phyloP scores from a whole-genome alignment of 1,140 invertebrate species.

The Plectrocnemia conspersa region DNA sequence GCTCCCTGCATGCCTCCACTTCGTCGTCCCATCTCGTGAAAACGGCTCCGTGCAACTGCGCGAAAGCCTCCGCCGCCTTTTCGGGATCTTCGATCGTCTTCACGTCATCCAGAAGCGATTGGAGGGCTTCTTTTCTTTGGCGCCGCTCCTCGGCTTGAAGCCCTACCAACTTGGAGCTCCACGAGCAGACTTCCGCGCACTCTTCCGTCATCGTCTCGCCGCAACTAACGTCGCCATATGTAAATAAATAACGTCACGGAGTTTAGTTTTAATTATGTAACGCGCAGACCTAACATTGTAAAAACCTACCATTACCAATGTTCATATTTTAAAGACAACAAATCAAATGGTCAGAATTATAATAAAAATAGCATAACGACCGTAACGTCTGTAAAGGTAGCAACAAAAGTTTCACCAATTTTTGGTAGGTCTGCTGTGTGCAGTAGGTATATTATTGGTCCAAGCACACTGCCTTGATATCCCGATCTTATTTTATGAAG shows the following conservation, averaged over 20 bases:
- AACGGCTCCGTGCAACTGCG: background rate
- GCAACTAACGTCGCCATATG: slow-evolving; percentile 27
- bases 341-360: too few species aligned
- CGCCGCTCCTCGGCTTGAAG: background rate
- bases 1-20: background rate
- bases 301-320: too few species aligned
- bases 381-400: too few species aligned
- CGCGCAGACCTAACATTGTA: too few species aligned
- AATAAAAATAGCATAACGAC: too few species aligned
- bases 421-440: too few species aligned
- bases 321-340: too few species aligned
- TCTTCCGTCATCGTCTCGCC: slow-evolving; percentile 19
- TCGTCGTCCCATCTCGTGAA: slow-evolving; percentile 3
- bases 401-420: too few species aligned
- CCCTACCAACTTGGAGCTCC: background rate
- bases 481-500: too few species aligned
- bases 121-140: background rate
- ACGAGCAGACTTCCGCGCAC: background rate
- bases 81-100: background rate
- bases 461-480: too few species aligned
- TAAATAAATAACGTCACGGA: slow-evolving; percentile 32
- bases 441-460: too few species aligned
- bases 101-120: background rate
- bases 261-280: slow-evolving; percentile 1
- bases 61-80: background rate